phyloP scores from a whole-genome alignment of 2,888 invertebrate species.

The Lutraria lutraria region DNA sequence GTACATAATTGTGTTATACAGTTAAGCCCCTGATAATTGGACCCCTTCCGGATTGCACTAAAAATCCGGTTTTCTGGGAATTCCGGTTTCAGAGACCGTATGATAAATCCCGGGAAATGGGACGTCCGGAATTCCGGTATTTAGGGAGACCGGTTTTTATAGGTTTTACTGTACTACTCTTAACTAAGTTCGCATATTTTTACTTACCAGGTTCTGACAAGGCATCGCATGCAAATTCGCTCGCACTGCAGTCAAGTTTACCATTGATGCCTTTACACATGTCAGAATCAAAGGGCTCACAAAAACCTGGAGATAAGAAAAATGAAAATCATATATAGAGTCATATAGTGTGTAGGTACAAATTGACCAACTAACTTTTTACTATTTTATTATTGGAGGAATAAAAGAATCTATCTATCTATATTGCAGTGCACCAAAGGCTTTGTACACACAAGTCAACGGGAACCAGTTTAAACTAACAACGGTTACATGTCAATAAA shows the following conservation, averaged over 20 bases:
- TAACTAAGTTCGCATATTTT: not conserved
- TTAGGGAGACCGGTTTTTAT: no score
- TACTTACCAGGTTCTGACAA: constrained; percentile 28
- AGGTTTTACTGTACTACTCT: not conserved
- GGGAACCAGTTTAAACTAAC: not conserved
- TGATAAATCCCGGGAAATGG: no score
- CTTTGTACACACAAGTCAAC: not conserved
- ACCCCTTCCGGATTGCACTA: no score
- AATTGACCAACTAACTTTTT: no score
- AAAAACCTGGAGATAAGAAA: constrained; percentile 49
- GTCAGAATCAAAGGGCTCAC: constrained; percentile 37
- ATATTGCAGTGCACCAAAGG: not conserved
- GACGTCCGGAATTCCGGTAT: no score
- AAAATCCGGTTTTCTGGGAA: no score
- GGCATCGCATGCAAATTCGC: constrained; percentile 37
- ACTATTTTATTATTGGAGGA: not conserved
- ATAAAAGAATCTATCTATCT: not conserved
- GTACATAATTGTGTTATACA: no score
- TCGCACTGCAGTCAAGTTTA: not conserved
- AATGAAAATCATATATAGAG: not conserved
- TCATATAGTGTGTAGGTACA: no score
- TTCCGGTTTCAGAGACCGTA: no score
- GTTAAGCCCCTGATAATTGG: no score
- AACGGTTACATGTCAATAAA: no score
- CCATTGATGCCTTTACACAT: constrained; percentile 26